Evolutionary conservation across 2,888 invertebrate species (phyloP), one percentile per base, ranked within the genome.

Genomic region (Norana najaformis): DNA sequence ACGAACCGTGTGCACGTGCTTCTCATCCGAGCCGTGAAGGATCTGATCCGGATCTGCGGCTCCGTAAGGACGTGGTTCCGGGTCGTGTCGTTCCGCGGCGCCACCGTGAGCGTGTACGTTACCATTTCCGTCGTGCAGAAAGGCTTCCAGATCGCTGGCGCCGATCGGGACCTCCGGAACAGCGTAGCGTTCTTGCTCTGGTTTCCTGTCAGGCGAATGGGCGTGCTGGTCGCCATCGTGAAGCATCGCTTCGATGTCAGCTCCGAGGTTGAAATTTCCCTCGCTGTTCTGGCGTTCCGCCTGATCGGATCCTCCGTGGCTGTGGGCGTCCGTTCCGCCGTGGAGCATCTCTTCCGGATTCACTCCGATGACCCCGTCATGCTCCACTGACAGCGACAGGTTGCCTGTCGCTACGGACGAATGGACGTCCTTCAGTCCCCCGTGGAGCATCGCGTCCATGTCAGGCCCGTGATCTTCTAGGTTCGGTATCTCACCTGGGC

Each of bases 131-230:
- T 37, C 85, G 85, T 85, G 85, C 8, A 85, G 36, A 0, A 85
- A 23, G n/a, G 85, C 85, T 85, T 85, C 85, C 36, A n/a, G 85
- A 8, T 85, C 85, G 20, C 20, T 85, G 85, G 85, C 85, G 18
- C 85, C 85, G 85, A 85, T 85, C 34, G 85, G 85, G 85, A 85
- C 85, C 14, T 85, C 85, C 11, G 36, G 85, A 35, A 37, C 13
- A 16, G 18, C 85, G 16, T 85, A 34, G 85, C 20, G 20, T 35
- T 14, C 23, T 8, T 35, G 36, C 16, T 53, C 53, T 18, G 5
- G 16, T 83, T 14, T 85, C 8, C 18, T 23, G 8, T 85, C 36
- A 5, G 85, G 85, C 13, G 85, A 36, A 35, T 85, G 85, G 0
- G 37, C 85, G 36, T 36, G 85, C 23, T 37, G 36, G 36, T 85